A percentile compares a stretch with the other conserved stretches of the same genome.
Conservation (phyloP, 1,140 invertebrate species). For the Oryctes rhinoceros region DNA sequence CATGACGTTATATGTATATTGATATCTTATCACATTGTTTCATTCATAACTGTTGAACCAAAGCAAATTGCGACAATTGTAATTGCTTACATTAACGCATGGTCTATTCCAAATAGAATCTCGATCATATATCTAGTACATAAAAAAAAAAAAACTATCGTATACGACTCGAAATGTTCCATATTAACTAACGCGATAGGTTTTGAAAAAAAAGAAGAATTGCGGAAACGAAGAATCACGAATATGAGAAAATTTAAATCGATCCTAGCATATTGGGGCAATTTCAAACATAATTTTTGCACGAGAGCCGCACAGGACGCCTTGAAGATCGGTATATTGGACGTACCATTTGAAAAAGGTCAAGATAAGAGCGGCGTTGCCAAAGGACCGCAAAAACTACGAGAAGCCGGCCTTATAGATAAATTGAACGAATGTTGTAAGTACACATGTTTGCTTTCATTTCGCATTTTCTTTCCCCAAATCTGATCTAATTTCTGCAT, state of each 20-base stretch:
- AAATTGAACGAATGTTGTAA: conserved; percentile 63
- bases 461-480: no score
- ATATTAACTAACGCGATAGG: background rate
- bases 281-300: background rate
- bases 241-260: background rate
- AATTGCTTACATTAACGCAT: background rate
- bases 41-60: no score
- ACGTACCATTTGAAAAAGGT: conserved; percentile 79
- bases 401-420: conserved; percentile 63
- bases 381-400: conserved; percentile 66
- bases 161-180: background rate
- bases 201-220: background rate
- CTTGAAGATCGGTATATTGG: conserved; percentile 70
- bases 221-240: background rate
- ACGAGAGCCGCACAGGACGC: background rate
- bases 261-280: background rate
- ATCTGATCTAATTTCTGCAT: no score
- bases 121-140: background rate
- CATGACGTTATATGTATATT: no score
- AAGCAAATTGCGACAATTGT: no score
- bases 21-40: no score
- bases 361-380: conserved; percentile 71
- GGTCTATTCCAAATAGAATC: background rate
- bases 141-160: background rate
- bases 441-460: conserved; percentile 38